A percentile compares a stretch with the other conserved stretches of the same genome.
Evolutionary conservation across 2,888 invertebrate genomes (phyloP).

Genomic region (Pteria penguin): DNA sequence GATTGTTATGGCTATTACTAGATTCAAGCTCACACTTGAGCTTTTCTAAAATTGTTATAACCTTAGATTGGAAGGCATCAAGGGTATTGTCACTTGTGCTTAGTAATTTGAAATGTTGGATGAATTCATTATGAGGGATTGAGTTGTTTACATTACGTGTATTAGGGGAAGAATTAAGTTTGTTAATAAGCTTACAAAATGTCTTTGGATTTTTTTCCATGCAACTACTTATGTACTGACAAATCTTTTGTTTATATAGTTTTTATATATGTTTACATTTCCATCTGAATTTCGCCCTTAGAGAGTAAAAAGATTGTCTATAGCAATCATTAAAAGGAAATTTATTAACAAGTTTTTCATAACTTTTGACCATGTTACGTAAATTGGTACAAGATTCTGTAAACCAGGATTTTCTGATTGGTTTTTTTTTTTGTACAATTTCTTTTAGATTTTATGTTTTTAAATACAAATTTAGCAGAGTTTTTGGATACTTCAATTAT

Average conservation of each 20-base stretch:
- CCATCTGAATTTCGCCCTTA: neutral
- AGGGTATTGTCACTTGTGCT: too few species aligned
- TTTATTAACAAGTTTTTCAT: slow-evolving; percentile 13
- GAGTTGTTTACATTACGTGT: neutral
- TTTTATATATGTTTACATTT: slow-evolving; percentile 10
- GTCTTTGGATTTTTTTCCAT: slow-evolving; percentile 6
- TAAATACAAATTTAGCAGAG: slow-evolving; percentile 13
- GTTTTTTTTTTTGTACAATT: too few species aligned
- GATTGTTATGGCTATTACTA: too few species aligned
- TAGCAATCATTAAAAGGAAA: slow-evolving; percentile 4
- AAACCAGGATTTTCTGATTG: slow-evolving; percentile 10
- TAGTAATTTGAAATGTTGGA: neutral
- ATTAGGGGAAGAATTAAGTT: slow-evolving; percentile 7
- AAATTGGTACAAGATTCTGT: slow-evolving; percentile 16
- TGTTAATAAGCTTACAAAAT: slow-evolving; percentile 19
- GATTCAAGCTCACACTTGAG: too few species aligned
- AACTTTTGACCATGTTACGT: slow-evolving; percentile 6
- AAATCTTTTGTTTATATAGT: slow-evolving; percentile 17
- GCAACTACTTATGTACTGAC: neutral
- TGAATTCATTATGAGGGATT: neutral
- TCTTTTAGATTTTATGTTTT: neutral
- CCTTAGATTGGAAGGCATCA: too few species aligned
- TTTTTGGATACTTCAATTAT: neutral
- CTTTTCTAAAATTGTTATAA: too few species aligned
- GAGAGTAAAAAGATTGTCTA: neutral